Evolutionary conservation across 2,888 invertebrate species (phyloP), one percentile per base, ranked within the genome.

Genomic region (Polyommatus icarus): DNA sequence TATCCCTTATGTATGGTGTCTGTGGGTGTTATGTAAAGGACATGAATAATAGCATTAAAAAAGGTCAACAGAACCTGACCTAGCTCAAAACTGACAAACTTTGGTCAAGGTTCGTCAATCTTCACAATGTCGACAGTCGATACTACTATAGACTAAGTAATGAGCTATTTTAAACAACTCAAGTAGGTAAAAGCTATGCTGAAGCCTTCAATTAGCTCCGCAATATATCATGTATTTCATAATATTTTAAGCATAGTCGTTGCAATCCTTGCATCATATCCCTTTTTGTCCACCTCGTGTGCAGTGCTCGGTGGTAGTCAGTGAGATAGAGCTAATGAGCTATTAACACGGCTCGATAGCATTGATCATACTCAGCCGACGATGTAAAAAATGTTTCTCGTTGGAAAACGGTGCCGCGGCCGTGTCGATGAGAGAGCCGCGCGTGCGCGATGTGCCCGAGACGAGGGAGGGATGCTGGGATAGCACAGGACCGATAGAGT

Each of bases 381-480:
- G 77, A 76, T 80, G 79, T 78, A 76, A 32, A 67, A 67, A 71
- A 78, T 76, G 77, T 76, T 59, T 75, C n/a, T 79, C 77, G 79
- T 78, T 80, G 79, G 77, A 78, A 80, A 80, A 79, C 77, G 77
- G 78, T 79, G 78, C 75, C 77, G 80, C 81, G 82, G 78, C 75
- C 77, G 80, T 81, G 82, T 82, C 82, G 82, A 82, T 82, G 79
- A 77, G 79, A 80, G 77, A 54, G 73, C 76, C 78, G 84, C 87
- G 89, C 91, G 86, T 85, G 88, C 88, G 87, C 82, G 3, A 7
- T 83, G 67, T 54, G 18, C 24, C 59, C 36, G 57, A 80, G 78
- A 79, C 77, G 83, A 80, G 82, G 83, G 82, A 84, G 87, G 87
- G 89, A 87, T 87, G 88, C 87, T 90, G 88, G 78, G 79, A 20